Conservation (phyloP, 2,797 vertebrate genomes). For the Anguilla megastoma region DNA sequence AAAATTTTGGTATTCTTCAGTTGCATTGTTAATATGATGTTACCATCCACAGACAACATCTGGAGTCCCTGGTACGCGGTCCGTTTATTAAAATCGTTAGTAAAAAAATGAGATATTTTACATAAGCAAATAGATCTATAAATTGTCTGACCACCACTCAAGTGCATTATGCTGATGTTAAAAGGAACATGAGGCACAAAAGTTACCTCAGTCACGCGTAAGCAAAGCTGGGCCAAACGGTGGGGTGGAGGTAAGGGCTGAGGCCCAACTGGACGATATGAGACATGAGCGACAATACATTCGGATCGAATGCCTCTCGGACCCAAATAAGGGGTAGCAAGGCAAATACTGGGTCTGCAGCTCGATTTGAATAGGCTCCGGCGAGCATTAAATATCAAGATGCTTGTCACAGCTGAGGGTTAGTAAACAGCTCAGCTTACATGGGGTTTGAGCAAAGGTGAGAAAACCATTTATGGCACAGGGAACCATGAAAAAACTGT, state of each 20-base stretch:
- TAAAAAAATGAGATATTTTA: slow-evolving; percentile 66
- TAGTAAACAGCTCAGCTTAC: not conserved
- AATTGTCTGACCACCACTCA: slow-evolving; percentile 50
- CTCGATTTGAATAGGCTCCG: slow-evolving; percentile 9
- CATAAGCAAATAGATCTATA: slow-evolving; percentile 74
- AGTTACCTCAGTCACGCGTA: slow-evolving; percentile 53
- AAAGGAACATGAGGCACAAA: slow-evolving; percentile 51
- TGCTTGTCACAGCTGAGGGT: not conserved
- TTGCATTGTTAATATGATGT: slow-evolving; percentile 52
- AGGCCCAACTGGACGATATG: not conserved
- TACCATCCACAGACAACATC: slow-evolving; percentile 50
- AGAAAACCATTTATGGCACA: not conserved
- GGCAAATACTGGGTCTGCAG: not conserved
- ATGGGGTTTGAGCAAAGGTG: not conserved
- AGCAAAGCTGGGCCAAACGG: slow-evolving; percentile 59
- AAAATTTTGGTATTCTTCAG: slow-evolving; percentile 48
- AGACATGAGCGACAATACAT: not conserved
- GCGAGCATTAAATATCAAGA: not conserved
- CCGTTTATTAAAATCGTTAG: slow-evolving; percentile 68
- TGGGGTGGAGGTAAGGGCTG: not conserved
- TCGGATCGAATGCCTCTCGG: not conserved
- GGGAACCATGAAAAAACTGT: not conserved
- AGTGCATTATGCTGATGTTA: slow-evolving; percentile 47
- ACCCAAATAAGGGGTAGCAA: not conserved
- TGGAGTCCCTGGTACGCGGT: slow-evolving; percentile 46